Base-by-base conservation (phyloP, 2,797 vertebrate species). In the Nyctibius grandis region DNA sequence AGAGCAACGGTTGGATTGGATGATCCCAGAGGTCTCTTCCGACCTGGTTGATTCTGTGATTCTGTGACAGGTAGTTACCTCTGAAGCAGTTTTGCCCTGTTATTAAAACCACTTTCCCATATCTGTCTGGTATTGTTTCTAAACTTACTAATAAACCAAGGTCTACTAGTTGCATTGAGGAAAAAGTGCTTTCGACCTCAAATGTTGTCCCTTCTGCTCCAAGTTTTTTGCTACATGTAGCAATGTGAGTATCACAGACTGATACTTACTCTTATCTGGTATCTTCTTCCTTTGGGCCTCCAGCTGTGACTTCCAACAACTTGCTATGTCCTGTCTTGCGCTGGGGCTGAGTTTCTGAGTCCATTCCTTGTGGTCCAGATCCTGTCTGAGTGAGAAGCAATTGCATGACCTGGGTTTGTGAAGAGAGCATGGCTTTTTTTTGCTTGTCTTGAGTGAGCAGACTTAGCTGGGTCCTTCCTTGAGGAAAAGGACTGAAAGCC, bases 181-280 rank as follows among this genome's bases (percentile, higher is more conserved):
- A 53, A 60, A 33, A 67, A 33, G 34, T 40, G 42, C 7, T 93
- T 92, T 93, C 81, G 34, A 75, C 7, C 28, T 81, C n/a, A 28
- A 38, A 47, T 2, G 0, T 23, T 54, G 25, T 34, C 5, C 3
- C 0, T 63, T 68, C 31, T 84, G 25, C 7, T 34, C 17, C 8
- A 36, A 29, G 21, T 15, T 23, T 38, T 67, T 57, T 51, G 50
- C 59, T 69, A 17, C 4, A 2, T 48, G 18, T 75, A 51, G 54
- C 45, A 64, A 50, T 18, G n/a, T 11, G 28, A 44, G 36, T 38
- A 57, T 93, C 47, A 33, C 34, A 64, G 63, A 15, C 12, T 70
- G 44, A 15, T 65, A 19, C 47, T 90, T n/a, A n/a, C 6, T 57
- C 14, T 75, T 57, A 14, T 18, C 20, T 3, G 1, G 9, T 5